Conservation (phyloP, 2,797 vertebrate species). For the Neomorphus geoffroyi region DNA sequence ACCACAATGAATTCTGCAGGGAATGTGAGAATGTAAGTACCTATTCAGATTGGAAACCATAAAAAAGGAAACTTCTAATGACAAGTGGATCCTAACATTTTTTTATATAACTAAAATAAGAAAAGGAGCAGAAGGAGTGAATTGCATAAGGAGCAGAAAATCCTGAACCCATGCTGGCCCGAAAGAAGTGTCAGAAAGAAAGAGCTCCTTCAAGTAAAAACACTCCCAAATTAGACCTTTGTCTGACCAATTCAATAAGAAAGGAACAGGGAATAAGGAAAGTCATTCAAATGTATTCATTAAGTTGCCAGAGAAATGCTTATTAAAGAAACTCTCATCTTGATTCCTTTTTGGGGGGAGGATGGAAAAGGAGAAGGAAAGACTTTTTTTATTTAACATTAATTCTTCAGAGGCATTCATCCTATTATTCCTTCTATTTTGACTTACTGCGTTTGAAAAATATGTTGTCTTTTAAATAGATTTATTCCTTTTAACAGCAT, state of each 20-base stretch:
- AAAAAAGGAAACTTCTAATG: constrained; percentile 41
- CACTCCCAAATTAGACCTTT: constrained; percentile 60
- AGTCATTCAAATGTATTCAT: constrained; percentile 65
- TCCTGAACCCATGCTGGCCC: constrained; percentile 67
- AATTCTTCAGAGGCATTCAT: constrained; percentile 57
- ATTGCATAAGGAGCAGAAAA: constrained; percentile 44
- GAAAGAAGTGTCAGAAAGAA: constrained; percentile 51
- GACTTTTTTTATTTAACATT: constrained; percentile 11
- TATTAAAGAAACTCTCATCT: constrained; percentile 56
- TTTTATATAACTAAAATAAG: constrained; percentile 45
- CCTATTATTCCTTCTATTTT: constrained; percentile 62
- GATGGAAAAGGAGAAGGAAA: not conserved
- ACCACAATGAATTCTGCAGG: constrained; percentile 7
- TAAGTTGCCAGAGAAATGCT: constrained; percentile 59
- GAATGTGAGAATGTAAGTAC: constrained; percentile 34
- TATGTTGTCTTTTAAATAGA: constrained; percentile 52
- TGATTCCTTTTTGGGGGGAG: not conserved
- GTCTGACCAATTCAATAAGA: constrained; percentile 67
- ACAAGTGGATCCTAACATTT: constrained; percentile 39
- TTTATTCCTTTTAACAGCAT: constrained; percentile 51
- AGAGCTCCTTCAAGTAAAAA: constrained; percentile 60
- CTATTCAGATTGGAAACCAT: constrained; percentile 34
- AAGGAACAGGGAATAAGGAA: constrained; percentile 52
- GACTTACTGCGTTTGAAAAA: constrained; percentile 62
- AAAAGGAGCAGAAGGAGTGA: constrained; percentile 45